These are phyloP conservation scores for Chaitophorus viminalis DNA, from an alignment of 2,888 invertebrate genomes.

Conservation along the genomic window DNA sequence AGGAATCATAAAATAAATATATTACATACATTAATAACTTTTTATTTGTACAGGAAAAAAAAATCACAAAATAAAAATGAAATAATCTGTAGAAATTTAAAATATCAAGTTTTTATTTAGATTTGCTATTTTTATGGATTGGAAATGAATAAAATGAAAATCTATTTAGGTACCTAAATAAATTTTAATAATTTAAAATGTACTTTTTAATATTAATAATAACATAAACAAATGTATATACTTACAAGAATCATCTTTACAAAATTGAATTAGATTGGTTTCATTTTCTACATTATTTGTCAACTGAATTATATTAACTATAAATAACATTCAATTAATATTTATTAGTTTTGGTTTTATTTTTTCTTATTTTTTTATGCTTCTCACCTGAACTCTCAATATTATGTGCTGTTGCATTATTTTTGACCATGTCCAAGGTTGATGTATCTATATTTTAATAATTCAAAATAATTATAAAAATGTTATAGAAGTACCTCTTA, in stretches of 20 bases:
- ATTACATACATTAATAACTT: not conserved
- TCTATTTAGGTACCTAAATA: too few species aligned
- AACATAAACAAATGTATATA: not conserved
- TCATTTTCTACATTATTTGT: conserved; percentile 1
- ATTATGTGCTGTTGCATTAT: not conserved
- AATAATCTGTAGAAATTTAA: not conserved
- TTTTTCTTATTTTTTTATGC: too few species aligned
- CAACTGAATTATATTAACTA: not conserved
- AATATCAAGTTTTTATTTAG: too few species aligned
- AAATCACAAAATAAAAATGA: not conserved
- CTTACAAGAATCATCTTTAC: not conserved
- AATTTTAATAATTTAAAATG: too few species aligned
- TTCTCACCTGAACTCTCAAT: not conserved
- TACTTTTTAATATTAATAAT: not conserved
- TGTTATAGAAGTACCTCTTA: too few species aligned
- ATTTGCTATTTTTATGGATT: too few species aligned
- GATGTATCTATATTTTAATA: not conserved
- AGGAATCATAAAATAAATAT: not conserved
- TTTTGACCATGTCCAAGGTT: not conserved
- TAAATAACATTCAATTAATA: too few species aligned
- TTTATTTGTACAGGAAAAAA: not conserved
- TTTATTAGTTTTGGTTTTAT: too few species aligned
- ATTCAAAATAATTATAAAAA: not conserved
- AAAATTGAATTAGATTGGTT: not conserved
- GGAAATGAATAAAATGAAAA: too few species aligned